Base-by-base conservation (phyloP, 92 coral and sea anemone genomes). In the Hydrozoanthus gracilis region DNA sequence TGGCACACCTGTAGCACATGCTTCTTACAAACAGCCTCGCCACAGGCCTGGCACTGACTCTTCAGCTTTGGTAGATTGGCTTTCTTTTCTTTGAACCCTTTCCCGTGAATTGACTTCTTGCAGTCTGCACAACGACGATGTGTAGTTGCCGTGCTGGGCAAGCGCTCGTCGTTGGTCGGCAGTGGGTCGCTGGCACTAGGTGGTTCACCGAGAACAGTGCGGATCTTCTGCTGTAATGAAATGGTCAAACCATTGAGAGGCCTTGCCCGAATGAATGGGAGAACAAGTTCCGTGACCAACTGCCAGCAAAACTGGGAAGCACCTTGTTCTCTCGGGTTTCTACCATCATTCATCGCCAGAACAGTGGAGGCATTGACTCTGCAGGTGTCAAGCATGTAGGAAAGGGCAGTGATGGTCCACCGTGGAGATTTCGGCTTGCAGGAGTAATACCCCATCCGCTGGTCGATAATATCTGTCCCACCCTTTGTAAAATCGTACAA, bases 31-130 rank as follows among this genome's bases (percentile, higher is more conserved):
- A 71, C 76, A 44, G 76, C 54, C 54, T 71, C 18, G 51, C 76
- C 54, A 44, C 51, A 71, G 52, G 16, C 76, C 71, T 44, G 51
- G 54, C 51, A 71, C 76, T 71, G 52, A 71, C 76, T 71, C 76
- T 45, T 45, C 76, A 71, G 76, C 76, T 71, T 45, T 44, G 76
- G 76, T 52, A 71, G 76, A 71, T 71, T 71, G 54, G 76, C 27
- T 71, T 71, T 71, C 76, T 71, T 71, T 51, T 71, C 76, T 20
- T 71, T 71, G 76, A 44, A 71, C 76, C 76, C 76, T 71, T 71
- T 44, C 10, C 51, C 20, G 76, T 71, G 51, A 71, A 44, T 71
- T 71, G 54, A 71, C 76, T 71, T 71, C 76, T 72, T 45, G 12
- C 77, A 72, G 54, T 72, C 77, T 46, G 56, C 55, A 72, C 77